Conservation (phyloP, 2,888 invertebrate species). For the Sturmia bella region DNA sequence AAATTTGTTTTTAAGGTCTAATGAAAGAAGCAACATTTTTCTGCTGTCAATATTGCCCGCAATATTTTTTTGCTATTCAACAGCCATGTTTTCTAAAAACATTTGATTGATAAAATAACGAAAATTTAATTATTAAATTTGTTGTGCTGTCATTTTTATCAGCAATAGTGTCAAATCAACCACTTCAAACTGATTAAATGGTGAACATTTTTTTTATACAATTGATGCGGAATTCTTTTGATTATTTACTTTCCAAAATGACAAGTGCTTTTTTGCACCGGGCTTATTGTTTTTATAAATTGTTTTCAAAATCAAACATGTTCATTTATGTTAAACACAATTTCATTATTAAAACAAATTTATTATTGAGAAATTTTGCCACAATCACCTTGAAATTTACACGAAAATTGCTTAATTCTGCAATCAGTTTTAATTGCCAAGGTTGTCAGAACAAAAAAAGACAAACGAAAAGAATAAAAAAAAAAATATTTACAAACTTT, state of each 20-base stretch:
- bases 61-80: background rate
- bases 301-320: conserved; percentile 4
- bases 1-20: too few relatives aligned
- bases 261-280: background rate
- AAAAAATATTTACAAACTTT: background rate
- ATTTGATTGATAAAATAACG: conserved; percentile 8
- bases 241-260: background rate
- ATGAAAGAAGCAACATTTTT: too few relatives aligned
- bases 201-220: conserved; percentile 3
- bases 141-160: conserved; percentile 14
- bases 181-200: conserved; percentile 35
- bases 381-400: conserved; percentile 4
- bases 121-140: conserved; percentile 9
- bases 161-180: background rate
- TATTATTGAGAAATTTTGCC: conserved; percentile 1
- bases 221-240: background rate
- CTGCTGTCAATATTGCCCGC: too few relatives aligned
- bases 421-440: conserved; percentile 34
- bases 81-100: background rate
- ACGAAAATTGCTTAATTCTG: background rate
- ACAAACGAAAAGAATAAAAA: too few relatives aligned
- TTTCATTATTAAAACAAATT: conserved; percentile 16
- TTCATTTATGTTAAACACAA: too few relatives aligned
- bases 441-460: conserved; percentile 21
- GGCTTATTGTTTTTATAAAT: conserved; percentile 1